These are phyloP conservation scores for Coecobrya sp. DNA, from an alignment of 2,888 invertebrate genomes.

Conservation along the genomic window DNA sequence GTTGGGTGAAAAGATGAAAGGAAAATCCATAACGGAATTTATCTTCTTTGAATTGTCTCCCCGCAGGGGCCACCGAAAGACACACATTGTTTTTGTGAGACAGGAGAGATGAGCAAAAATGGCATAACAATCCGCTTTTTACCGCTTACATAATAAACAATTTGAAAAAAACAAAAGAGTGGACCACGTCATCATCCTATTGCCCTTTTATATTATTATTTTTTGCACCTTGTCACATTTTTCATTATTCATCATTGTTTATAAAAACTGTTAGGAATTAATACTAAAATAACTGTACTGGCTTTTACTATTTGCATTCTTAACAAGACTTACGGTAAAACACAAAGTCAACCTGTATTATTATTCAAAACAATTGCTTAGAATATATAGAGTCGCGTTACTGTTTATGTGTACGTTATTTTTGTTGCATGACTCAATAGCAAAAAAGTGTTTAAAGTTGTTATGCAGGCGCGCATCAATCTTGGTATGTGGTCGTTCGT, in stretches of 20 bases:
- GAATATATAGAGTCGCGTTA: too few species aligned
- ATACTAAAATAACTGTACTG: neutral
- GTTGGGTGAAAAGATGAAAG: constrained; percentile 71
- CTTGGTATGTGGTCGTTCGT: neutral
- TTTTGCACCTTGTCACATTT: neutral
- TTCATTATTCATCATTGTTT: neutral
- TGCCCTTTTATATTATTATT: neutral
- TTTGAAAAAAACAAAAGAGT: too few species aligned
- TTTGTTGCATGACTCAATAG: neutral
- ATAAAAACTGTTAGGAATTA: neutral
- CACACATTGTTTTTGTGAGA: neutral
- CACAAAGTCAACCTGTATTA: constrained; percentile 70
- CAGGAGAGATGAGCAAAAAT: neutral
- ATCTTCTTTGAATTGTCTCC: constrained; percentile 39
- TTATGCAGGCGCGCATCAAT: neutral
- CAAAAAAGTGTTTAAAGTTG: neutral
- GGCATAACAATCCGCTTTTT: neutral
- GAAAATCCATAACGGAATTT: constrained; percentile 76
- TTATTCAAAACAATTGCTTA: too few species aligned
- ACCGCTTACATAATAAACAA: too few species aligned
- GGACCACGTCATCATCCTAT: too few species aligned
- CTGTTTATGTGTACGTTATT: too few species aligned
- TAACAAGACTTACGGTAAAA: constrained; percentile 68
- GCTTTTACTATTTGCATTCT: neutral
- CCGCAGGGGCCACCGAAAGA: neutral